These are phyloP conservation scores for Ammospiza caudacuta DNA, from an alignment of 2,113 vertebrate genomes.

Conservation along the genomic window DNA sequence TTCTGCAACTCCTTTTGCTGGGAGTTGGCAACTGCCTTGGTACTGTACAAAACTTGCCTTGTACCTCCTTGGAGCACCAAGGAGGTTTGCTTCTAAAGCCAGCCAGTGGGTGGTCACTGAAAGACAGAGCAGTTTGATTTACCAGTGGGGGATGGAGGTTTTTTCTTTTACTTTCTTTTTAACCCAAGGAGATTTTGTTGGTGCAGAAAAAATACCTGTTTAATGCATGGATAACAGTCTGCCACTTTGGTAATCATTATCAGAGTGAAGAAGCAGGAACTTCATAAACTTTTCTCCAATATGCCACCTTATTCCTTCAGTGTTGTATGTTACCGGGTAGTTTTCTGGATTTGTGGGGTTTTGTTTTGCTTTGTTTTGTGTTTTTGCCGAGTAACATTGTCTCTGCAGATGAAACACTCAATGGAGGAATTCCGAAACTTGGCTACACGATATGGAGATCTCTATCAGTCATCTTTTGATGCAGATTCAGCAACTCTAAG, in stretches of 20 bases:
- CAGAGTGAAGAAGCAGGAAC: background rate
- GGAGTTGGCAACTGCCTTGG: background rate
- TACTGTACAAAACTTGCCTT: fast-evolving
- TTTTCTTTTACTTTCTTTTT: background rate
- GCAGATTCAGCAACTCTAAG: conserved; percentile 92
- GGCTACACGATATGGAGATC: conserved; percentile 89
- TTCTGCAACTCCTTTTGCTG: background rate
- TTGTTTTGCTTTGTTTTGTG: background rate
- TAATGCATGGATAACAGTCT: background rate
- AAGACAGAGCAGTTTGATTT: background rate
- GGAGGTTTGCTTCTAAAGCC: background rate
- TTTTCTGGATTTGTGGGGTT: background rate
- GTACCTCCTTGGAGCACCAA: background rate
- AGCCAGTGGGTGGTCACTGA: background rate
- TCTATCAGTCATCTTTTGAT: conserved; percentile 98
- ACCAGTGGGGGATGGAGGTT: background rate
- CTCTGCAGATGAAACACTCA: conserved; percentile 90
- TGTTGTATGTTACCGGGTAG: background rate
- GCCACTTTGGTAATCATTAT: background rate
- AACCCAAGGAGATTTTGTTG: background rate
- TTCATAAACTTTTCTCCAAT: background rate
- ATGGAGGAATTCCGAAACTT: conserved; percentile 95
- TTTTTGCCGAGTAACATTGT: background rate
- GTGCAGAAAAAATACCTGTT: background rate
- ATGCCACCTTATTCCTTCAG: background rate